Evolutionary conservation across 2,888 invertebrate genomes (phyloP), one percentile per base, ranked within the genome.

Genomic region (Plemyria rubiginata): DNA sequence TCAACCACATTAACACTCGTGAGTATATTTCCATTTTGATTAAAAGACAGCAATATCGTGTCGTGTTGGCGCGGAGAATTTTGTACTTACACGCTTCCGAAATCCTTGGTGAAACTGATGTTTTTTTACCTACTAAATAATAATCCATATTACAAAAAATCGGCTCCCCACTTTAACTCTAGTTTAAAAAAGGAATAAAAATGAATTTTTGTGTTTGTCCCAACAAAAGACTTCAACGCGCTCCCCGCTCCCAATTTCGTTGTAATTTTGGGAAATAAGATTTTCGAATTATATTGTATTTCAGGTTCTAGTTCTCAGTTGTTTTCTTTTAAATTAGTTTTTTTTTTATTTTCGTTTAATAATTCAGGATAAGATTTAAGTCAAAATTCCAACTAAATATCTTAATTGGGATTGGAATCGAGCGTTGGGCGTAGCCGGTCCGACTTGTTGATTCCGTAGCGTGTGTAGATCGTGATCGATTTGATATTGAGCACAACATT

Each of bases 401-500:
- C 22, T 2, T 2, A 3, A 22, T 22, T 22, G 22, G 22, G 22
- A 22, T 22, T 22, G 22, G 22, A 22, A 43, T 43, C 13, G 5
- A 8, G 6, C 15, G 13, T 43, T 45, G 16, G 16, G 16, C 11
- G 16, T 43, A 16, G 45, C 5, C 16, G 9, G 4, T 45, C 16
- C 11, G 12, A 22, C 46, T 50, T 36, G 38, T 15, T 29, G 11
- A 29, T 52, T 52, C 46, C 22, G 22, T 46, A 56, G 50, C 60
- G 54, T 57, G 54, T 54, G 43, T 51, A 5, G 36, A 43, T 60
- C 65, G 65, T 65, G 60, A 60, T 51, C 50, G 13, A 6, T 61
- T 57, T 65, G 65, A 41, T 65, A 60, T 65, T 60, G 65, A 65
- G 61, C 57, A 50, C 58, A 63, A 54, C 57, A 60, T 57, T 60